Conservation (phyloP, 2,113 vertebrate genomes). For the Candoia aspera region DNA sequence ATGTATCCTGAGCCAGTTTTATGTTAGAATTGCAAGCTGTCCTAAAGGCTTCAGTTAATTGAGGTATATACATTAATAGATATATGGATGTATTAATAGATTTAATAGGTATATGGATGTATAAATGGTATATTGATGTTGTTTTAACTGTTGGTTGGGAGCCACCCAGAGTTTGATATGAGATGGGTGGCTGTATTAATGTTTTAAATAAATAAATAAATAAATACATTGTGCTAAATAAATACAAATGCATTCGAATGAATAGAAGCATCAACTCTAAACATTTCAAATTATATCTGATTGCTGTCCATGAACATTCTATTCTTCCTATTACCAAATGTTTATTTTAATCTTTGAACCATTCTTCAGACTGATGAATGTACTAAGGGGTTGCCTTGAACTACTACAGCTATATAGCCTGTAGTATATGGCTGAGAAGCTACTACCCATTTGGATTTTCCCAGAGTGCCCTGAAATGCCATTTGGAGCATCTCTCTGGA, state of each 20-base stretch:
- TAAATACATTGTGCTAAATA: not conserved
- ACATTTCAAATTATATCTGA: not conserved
- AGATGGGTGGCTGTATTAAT: too few relatives aligned
- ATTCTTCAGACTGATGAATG: not conserved
- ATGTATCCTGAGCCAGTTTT: not conserved
- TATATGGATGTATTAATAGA: too few relatives aligned
- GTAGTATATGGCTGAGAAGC: not conserved
- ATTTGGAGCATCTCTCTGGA: not conserved
- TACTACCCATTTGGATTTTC: not conserved
- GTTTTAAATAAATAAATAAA: too few relatives aligned
- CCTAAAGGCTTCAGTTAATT: not conserved
- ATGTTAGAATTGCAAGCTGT: not conserved
- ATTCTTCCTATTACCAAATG: not conserved
- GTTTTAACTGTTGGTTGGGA: not conserved
- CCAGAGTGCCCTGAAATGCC: not conserved
- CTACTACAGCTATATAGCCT: not conserved
- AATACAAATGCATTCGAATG: not conserved
- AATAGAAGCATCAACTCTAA: not conserved
- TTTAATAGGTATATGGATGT: too few relatives aligned
- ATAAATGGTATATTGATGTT: too few relatives aligned
- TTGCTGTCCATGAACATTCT: not conserved
- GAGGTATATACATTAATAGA: too few relatives aligned
- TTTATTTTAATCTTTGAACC: not conserved
- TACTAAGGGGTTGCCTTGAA: not conserved
- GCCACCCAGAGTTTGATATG: too few relatives aligned